phyloP scores from a whole-genome alignment of 2,113 vertebrate species.

The Dicerorhinus sumatrensis region DNA sequence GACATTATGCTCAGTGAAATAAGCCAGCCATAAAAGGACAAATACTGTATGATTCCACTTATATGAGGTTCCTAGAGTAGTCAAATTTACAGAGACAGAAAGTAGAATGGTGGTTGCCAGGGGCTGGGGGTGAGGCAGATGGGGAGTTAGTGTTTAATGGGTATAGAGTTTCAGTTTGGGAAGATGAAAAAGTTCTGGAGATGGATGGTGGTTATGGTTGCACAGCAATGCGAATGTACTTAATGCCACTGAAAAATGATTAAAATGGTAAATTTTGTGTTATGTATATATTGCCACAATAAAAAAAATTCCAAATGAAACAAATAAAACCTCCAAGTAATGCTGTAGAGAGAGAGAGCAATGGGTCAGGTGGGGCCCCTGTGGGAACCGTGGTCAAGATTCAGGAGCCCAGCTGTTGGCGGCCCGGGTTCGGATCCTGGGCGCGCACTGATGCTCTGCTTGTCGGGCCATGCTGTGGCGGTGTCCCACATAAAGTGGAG shows the following conservation, averaged over 20 bases:
- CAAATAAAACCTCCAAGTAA: background rate
- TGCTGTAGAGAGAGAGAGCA: background rate
- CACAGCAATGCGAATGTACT: background rate
- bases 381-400: background rate
- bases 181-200: background rate
- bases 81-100: background rate
- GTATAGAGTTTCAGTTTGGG: background rate
- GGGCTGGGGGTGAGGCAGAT: background rate
- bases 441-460: too few relatives aligned
- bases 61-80: background rate
- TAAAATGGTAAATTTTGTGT: background rate
- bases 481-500: too few relatives aligned
- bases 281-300: background rate
- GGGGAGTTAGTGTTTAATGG: background rate
- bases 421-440: too few relatives aligned
- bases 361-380: background rate
- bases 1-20: too few relatives aligned
- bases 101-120: background rate
- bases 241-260: too few relatives aligned
- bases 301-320: background rate
- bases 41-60: background rate
- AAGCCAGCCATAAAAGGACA: background rate
- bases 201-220: background rate
- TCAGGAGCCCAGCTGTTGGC: background rate
- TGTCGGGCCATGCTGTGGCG: too few relatives aligned